Conservation (phyloP, 2,797 vertebrate species). For the Bucorvus abyssinicus region DNA sequence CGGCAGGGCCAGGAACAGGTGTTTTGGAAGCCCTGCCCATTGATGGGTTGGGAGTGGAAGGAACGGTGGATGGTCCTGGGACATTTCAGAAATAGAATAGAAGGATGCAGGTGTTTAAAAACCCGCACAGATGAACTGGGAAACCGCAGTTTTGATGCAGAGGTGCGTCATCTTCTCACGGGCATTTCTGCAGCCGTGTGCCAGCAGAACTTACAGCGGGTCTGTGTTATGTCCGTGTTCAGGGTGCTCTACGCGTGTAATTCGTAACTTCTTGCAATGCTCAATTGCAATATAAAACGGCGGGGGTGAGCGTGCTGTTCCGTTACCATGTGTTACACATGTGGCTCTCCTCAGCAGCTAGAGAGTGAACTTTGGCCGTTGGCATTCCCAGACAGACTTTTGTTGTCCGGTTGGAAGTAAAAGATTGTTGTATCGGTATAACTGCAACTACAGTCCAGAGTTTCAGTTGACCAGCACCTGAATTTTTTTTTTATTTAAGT, state of each 20-base stretch:
- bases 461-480: not conserved
- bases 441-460: rapidly evolving
- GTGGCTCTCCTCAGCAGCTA: not conserved
- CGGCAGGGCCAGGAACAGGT: not conserved
- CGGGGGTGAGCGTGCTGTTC: rapidly evolving
- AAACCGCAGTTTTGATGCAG: not conserved
- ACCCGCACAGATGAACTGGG: rapidly evolving
- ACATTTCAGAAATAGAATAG: not conserved
- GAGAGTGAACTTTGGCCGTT: not conserved
- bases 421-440: not conserved
- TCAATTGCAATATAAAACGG: not conserved
- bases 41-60: not conserved
- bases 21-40: not conserved
- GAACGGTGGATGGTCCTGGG: not conserved
- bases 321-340: rapidly evolving
- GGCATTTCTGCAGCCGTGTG: not conserved
- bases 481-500: not conserved
- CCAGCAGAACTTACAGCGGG: not conserved
- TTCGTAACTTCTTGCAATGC: not conserved
- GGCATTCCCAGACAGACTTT: not conserved
- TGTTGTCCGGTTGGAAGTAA: not conserved
- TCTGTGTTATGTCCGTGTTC: not conserved
- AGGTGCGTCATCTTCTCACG: not conserved
- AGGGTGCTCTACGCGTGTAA: too few species aligned
- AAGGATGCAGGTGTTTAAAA: not conserved